A percentile compares a stretch with the other conserved stretches of the same genome.
Conservation (phyloP, 2,113 vertebrate species). For the Chionomys nivalis region DNA sequence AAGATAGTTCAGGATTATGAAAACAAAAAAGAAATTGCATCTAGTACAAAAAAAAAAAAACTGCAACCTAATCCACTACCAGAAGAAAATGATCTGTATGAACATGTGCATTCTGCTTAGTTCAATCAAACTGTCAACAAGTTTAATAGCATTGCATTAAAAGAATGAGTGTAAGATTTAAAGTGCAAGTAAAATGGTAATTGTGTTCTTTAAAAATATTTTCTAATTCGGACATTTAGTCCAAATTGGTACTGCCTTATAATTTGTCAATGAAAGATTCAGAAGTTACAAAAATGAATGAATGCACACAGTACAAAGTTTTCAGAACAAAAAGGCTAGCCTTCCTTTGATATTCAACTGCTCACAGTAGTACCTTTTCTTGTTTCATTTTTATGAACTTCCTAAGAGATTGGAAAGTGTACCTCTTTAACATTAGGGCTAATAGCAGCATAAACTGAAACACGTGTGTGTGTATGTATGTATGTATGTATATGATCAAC, state of each 20-base stretch:
- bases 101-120: not conserved
- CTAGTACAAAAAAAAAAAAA: not conserved
- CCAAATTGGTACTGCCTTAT: not conserved
- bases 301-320: not conserved
- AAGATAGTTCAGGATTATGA: not conserved
- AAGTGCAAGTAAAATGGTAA: not conserved
- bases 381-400: not conserved
- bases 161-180: not conserved
- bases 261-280: not conserved
- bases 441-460: not conserved
- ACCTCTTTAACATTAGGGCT: not conserved
- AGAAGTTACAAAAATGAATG: not conserved
- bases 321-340: not conserved
- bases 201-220: not conserved
- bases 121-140: not conserved
- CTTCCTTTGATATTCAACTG: constrained; percentile 12
- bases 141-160: not conserved
- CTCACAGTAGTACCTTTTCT: not conserved
- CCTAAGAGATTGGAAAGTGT: not conserved
- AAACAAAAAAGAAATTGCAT: not conserved
- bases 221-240: not conserved
- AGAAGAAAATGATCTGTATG: not conserved
- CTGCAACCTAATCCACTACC: not conserved
- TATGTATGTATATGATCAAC: too few species aligned
- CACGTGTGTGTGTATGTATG: too few species aligned